phyloP scores from a whole-genome alignment of 2,113 vertebrate species.

The Oxyura jamaicensis region DNA sequence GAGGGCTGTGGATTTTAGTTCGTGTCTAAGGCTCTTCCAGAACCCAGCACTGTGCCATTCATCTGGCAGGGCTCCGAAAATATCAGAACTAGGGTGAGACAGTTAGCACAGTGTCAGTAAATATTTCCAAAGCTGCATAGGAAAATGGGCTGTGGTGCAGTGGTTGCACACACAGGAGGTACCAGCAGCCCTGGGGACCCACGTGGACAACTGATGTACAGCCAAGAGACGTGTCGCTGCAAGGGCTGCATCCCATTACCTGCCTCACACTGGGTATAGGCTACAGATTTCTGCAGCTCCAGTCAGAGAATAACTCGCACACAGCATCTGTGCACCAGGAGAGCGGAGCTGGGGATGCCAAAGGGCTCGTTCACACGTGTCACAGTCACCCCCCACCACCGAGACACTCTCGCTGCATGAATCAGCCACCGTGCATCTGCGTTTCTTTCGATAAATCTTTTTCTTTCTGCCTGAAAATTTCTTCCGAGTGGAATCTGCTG shows the following conservation, averaged over 20 bases:
- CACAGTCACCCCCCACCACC: background rate
- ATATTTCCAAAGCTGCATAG: background rate
- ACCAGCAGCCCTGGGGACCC: background rate
- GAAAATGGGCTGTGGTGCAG: accelerated
- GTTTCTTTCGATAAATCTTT: background rate
- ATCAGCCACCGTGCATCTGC: no score
- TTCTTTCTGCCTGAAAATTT: background rate
- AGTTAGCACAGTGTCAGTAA: background rate
- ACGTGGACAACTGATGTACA: background rate
- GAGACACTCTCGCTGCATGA: accelerated
- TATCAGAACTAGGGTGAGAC: background rate
- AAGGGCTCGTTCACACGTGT: accelerated
- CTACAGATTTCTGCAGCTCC: slow-evolving; percentile 6
- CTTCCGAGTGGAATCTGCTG: background rate
- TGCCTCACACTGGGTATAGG: background rate
- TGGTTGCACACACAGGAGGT: background rate
- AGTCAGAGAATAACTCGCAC: background rate
- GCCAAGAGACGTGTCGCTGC: background rate
- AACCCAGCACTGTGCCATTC: background rate
- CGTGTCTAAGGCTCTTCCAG: background rate
- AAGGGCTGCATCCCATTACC: background rate
- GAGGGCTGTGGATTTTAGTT: background rate
- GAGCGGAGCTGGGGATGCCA: background rate
- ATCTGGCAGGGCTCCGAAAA: background rate
- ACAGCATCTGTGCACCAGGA: background rate